Conservation (phyloP, 2,797 vertebrate genomes). For the Bovichtus variegatus region DNA sequence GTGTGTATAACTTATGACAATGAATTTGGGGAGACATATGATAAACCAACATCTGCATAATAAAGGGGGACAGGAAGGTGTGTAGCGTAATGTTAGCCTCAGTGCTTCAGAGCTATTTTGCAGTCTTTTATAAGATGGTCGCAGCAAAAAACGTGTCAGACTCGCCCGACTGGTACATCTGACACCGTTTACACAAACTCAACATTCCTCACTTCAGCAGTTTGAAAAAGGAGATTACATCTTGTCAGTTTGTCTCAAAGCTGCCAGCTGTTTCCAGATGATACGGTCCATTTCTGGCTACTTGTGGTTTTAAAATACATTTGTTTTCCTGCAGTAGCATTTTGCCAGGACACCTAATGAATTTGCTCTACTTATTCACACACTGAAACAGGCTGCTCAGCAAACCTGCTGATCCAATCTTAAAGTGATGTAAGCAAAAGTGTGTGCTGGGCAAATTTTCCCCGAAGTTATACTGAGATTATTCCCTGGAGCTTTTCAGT, state of each 20-base stretch:
- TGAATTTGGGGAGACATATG: not conserved
- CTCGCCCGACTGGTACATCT: constrained; percentile 59
- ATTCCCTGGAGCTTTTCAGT: constrained; percentile 11
- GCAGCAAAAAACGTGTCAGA: constrained; percentile 2
- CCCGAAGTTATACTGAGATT: not conserved
- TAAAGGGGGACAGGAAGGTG: not conserved
- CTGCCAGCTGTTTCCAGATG: not conserved
- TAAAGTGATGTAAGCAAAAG: constrained; percentile 18
- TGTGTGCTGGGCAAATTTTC: constrained; percentile 9
- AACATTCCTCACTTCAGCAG: not conserved
- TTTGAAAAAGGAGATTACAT: constrained; percentile 13
- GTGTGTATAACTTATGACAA: constrained; percentile 20
- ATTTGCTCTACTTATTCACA: constrained; percentile 16
- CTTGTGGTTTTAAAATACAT: not conserved
- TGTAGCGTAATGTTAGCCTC: constrained; percentile 16
- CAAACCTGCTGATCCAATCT: constrained; percentile 37
- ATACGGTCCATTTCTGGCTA: constrained; percentile 13
- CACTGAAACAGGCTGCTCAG: constrained; percentile 13
- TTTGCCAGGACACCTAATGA: constrained; percentile 42
- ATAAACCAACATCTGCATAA: not conserved
- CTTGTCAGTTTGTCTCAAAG: not conserved
- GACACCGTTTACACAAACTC: constrained; percentile 38
- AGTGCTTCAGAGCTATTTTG: not conserved
- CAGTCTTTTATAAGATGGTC: not conserved
- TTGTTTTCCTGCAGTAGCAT: not conserved